Evolutionary conservation across 2,113 vertebrate genomes (phyloP).

Genomic region (Nicator chloris): DNA sequence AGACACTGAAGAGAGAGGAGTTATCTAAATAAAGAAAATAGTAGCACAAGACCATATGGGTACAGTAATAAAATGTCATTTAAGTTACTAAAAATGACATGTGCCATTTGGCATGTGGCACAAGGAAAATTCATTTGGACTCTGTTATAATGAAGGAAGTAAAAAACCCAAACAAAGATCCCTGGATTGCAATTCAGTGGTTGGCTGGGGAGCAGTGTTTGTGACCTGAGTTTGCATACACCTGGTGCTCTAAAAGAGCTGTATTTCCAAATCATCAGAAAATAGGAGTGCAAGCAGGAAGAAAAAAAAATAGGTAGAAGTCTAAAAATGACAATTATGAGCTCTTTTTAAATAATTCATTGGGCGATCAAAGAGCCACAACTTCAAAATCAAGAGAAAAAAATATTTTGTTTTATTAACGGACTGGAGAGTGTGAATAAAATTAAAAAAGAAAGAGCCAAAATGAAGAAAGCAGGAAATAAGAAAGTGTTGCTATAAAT

Average conservation of each 20-base stretch:
- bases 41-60: slow-evolving; percentile 6
- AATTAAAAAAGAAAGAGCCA: background rate
- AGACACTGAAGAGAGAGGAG: background rate
- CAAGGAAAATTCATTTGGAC: background rate
- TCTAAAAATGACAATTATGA: background rate
- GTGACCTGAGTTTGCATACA: background rate
- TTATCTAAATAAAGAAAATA: slow-evolving; percentile 32
- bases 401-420: background rate
- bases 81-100: background rate
- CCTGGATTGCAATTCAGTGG: background rate
- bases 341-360: background rate
- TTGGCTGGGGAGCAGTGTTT: background rate
- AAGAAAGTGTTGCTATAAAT: background rate
- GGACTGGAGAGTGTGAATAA: background rate
- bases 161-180: background rate
- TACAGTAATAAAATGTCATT: slow-evolving; percentile 1
- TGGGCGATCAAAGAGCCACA: background rate
- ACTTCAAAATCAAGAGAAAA: background rate
- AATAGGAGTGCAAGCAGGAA: background rate
- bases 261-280: background rate
- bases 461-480: background rate
- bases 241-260: background rate
- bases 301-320: background rate
- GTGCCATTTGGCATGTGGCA: background rate
- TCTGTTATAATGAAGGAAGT: background rate